Conservation (phyloP, 2,113 vertebrate species). For the Dicerorhinus sumatrensis region DNA sequence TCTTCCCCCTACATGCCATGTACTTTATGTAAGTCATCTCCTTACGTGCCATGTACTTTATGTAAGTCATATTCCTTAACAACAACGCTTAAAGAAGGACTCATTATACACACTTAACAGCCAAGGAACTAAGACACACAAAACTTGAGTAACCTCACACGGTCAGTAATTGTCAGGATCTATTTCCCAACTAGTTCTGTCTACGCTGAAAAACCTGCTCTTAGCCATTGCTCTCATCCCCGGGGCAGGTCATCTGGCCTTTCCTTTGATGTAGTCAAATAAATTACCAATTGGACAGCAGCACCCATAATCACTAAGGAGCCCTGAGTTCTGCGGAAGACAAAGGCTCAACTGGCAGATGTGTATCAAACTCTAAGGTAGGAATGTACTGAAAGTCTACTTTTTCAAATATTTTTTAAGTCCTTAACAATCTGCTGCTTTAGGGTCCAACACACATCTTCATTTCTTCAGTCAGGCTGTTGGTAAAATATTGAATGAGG, state of each 20-base stretch:
- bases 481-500: background rate
- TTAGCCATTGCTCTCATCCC: background rate
- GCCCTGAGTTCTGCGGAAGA: background rate
- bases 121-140: background rate
- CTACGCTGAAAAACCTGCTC: background rate
- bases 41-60: background rate
- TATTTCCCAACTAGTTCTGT: background rate
- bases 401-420: background rate
- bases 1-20: too few species aligned
- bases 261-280: background rate
- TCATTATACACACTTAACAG: background rate
- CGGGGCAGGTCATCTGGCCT: background rate
- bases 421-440: background rate
- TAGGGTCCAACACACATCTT: background rate
- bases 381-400: background rate
- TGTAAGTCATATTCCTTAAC: background rate
- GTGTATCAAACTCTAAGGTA: background rate
- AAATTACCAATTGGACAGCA: background rate
- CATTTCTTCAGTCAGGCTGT: background rate
- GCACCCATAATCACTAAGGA: background rate
- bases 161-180: background rate
- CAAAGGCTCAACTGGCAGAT: background rate
- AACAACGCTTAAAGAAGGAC: background rate
- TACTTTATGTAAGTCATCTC: background rate
- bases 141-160: background rate